Percentiles rank a stretch among this genome's conserved stretches.
Evolutionary conservation across 2,888 invertebrate species (phyloP).

Genomic region (Mellilla xanthometata): DNA sequence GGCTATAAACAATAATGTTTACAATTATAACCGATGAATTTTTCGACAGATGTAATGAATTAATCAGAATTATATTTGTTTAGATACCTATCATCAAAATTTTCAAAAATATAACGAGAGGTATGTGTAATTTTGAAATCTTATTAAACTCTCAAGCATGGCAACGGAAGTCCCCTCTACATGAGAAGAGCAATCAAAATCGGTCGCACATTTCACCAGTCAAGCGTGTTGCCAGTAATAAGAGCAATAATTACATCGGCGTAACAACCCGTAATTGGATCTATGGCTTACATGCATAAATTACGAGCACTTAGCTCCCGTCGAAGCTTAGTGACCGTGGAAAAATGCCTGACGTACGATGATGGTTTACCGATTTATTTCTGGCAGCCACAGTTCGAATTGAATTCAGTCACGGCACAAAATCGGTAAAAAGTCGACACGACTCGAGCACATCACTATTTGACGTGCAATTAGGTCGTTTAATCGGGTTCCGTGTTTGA

Average conservation of each 20-base stretch:
- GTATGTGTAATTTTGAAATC: not conserved
- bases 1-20: no score
- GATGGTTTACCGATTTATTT: conserved; percentile 59
- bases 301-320: conserved; percentile 52
- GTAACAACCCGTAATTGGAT: conserved; percentile 69
- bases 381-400: conserved; percentile 35
- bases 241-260: conserved; percentile 60
- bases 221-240: conserved; percentile 58
- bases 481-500: conserved; percentile 26
- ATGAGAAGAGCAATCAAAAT: conserved; percentile 20
- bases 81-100: no score
- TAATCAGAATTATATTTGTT: no score
- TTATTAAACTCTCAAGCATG: conserved; percentile 6
- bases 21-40: no score
- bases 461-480: conserved; percentile 35
- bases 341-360: conserved; percentile 54
- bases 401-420: conserved; percentile 37
- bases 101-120: no score
- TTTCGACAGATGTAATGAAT: no score
- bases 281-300: conserved; percentile 65
- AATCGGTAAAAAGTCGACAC: conserved; percentile 25
- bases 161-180: not conserved
- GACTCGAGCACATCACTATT: conserved; percentile 34
- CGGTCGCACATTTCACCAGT: conserved; percentile 46
- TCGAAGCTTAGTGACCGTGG: conserved; percentile 49